These are phyloP conservation scores for Brenthis hecate DNA, from an alignment of 2,888 invertebrate species.

Conservation along the genomic window DNA sequence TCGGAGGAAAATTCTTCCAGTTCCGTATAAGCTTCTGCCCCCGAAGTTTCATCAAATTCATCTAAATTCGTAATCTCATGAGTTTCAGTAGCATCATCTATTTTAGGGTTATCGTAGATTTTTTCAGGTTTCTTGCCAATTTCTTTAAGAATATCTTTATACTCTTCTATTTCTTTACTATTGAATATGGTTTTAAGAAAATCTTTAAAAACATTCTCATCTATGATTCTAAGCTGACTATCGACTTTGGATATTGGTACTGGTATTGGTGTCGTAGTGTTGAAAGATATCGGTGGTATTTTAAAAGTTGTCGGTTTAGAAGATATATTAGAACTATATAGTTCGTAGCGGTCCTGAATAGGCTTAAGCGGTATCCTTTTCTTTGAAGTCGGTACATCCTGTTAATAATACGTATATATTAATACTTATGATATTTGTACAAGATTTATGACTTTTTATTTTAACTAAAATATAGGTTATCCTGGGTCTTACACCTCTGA, in stretches of 20 bases:
- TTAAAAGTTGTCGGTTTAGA: slow-evolving; percentile 46
- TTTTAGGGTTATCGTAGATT: slow-evolving; percentile 2
- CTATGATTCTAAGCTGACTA: slow-evolving; percentile 43
- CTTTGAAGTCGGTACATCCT: slow-evolving; percentile 48
- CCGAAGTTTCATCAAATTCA: background rate
- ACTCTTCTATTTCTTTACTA: slow-evolving; percentile 49
- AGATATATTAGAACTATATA: slow-evolving; percentile 2
- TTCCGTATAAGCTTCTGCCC: slow-evolving; percentile 6
- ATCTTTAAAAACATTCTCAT: slow-evolving; percentile 51
- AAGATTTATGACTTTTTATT: too few species aligned
- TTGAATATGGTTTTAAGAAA: slow-evolving; percentile 56
- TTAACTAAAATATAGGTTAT: too few species aligned
- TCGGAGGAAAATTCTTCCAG: slow-evolving; percentile 17
- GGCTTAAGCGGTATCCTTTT: slow-evolving; percentile 46
- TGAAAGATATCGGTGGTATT: slow-evolving; percentile 43
- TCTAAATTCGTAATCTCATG: background rate
- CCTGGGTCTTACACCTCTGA: too few species aligned
- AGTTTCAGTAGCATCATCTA: slow-evolving; percentile 15
- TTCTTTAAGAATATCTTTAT: slow-evolving; percentile 37
- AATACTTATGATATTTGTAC: too few species aligned
- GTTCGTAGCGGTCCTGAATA: slow-evolving; percentile 7
- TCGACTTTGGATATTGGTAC: slow-evolving; percentile 41
- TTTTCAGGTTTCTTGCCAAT: slow-evolving; percentile 3
- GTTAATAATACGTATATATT: slow-evolving; percentile 23
- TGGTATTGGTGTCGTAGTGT: slow-evolving; percentile 40